Conservation (phyloP, 1,140 invertebrate species). For the Drosophila nannoptera region DNA sequence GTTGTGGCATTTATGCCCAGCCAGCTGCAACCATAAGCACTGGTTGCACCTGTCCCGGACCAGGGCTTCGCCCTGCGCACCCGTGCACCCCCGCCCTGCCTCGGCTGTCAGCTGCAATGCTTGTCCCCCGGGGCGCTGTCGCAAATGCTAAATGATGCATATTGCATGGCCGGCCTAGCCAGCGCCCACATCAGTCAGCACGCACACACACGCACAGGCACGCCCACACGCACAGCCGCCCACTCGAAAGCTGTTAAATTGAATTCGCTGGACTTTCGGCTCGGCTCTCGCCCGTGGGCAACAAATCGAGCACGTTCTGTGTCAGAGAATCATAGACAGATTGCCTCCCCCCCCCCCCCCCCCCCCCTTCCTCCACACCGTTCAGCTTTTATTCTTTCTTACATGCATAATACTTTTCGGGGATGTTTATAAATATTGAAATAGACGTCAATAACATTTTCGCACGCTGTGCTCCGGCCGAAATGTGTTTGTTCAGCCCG, state of each 20-base stretch:
- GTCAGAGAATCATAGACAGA: conserved; percentile 5
- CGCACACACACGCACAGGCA: conserved; percentile 4
- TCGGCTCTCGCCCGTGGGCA: conserved; percentile 4
- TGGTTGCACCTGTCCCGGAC: background rate
- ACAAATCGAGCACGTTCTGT: conserved; percentile 27
- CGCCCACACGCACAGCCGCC: background rate
- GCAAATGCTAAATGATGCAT: conserved; percentile 67
- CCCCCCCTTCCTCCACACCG: background rate
- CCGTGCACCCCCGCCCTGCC: background rate
- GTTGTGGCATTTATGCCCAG: conserved; percentile 55
- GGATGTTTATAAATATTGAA: conserved; percentile 72
- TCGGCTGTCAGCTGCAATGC: conserved; percentile 50
- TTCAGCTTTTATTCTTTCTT: conserved; percentile 29
- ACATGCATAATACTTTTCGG: conserved; percentile 32
- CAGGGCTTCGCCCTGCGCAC: too few species aligned
- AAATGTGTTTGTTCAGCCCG: background rate
- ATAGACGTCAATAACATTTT: conserved; percentile 73
- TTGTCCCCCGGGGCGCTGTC: conserved; percentile 11
- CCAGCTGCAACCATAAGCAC: conserved; percentile 38
- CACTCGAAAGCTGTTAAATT: conserved; percentile 35
- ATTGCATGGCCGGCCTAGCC: conserved; percentile 54
- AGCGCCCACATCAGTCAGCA: conserved; percentile 45
- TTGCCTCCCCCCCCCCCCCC: conserved; percentile 17
- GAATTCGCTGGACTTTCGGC: conserved; percentile 40
- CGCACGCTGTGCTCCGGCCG: conserved; percentile 50